Evolutionary conservation across 1,140 invertebrate genomes (phyloP), one percentile per base, ranked within the genome.

Genomic region (Nylanderia fulva): DNA sequence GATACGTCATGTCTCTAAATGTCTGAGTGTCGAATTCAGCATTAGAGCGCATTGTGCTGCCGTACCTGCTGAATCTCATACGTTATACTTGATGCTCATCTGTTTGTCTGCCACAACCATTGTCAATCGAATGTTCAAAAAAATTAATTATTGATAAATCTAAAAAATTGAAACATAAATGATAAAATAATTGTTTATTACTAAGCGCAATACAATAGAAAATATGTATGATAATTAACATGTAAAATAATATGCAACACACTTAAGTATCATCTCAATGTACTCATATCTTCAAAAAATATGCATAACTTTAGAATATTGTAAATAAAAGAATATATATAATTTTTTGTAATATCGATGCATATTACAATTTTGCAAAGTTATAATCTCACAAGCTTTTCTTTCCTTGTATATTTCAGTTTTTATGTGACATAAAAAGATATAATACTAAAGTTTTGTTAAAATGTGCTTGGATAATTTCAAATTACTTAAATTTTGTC

Each of bases 1-100:
- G 90, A 93, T 92, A 92, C 86, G 86, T 88, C 89, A 90, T 87
- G 77, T 52, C 75, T 86, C 87, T 54, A 88, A 91, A 86, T 89
- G 79, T 74, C 33, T 79, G 66, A 86, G 66, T 84, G 60, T 36
- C 33, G 82, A 79, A 85, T 86, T 90, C 72, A 87, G 72, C 85
- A 85, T 87, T 88, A 86, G 89, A 68, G 27, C 11, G 54, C 48
- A 90, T 86, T 90, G 79, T 88, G 8, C 29, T 15, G 39, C 18
- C 21, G n/a, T 74, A 84, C 79, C 48, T 86, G 77, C 61, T 45
- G 21, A 79, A 85, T 29, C 39, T 36, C 54, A 27, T 42, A 29
- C 48, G n/a, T 80, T 80, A 80, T 42, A 42, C 18, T 80, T 42
- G 45, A 39, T 54, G 33, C 24, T n/a, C 9, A 33, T 79, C 45